Percentiles rank a stretch among this genome's conserved stretches.
These are phyloP conservation scores for Triops longicaudatus DNA, from an alignment of 1,140 invertebrate genomes.

Conservation along the genomic window DNA sequence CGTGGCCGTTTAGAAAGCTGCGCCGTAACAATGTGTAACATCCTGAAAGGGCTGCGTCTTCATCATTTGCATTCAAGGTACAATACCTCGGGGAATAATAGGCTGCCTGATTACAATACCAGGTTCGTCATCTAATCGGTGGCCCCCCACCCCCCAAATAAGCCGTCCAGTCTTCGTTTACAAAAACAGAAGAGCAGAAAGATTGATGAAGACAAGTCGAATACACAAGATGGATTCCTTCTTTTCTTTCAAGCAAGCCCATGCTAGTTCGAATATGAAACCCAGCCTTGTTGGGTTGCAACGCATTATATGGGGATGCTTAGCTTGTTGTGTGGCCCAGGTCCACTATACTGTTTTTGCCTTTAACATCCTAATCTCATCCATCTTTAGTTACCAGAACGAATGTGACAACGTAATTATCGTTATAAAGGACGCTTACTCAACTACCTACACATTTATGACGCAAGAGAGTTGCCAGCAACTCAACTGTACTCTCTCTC, in stretches of 20 bases:
- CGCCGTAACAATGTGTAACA: too few species aligned
- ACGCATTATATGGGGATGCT: not conserved
- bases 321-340: not conserved
- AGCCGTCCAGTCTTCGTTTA: not conserved
- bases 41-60: not conserved
- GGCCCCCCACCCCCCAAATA: not conserved
- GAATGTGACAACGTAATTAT: slow-evolving; percentile 9
- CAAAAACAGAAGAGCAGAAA: slow-evolving; percentile 5
- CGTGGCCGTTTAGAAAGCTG: not conserved
- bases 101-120: not conserved
- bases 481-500: not conserved
- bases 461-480: not conserved
- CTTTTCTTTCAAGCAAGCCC: not conserved
- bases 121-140: not conserved
- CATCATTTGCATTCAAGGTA: not conserved
- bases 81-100: not conserved
- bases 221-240: not conserved
- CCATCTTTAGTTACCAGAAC: slow-evolving; percentile 11
- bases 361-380: slow-evolving; percentile 5
- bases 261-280: not conserved
- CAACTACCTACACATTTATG: not conserved
- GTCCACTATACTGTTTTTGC: not conserved
- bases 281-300: not conserved
- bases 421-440: not conserved
- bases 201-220: not conserved